These are phyloP conservation scores for Tachystola acroxantha DNA, from an alignment of 2,888 invertebrate genomes.

Conservation along the genomic window DNA sequence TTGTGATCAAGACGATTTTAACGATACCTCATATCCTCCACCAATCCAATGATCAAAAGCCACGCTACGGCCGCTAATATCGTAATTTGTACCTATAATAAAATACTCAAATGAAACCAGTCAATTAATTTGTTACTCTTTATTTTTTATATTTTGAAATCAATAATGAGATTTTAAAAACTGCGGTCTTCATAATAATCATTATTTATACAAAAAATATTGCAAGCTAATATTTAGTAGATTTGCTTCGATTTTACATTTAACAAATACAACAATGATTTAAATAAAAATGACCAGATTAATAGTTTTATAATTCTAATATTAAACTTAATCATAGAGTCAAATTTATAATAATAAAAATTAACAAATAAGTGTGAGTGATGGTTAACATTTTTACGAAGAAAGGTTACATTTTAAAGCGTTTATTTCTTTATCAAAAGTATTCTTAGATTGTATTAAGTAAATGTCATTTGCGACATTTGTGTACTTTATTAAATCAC, in stretches of 20 bases:
- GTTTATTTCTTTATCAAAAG: constrained; percentile 64
- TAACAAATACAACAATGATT: constrained; percentile 75
- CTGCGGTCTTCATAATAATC: constrained; percentile 66
- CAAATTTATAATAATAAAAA: constrained; percentile 70
- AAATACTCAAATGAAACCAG: constrained; percentile 20
- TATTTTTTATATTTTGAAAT: constrained; percentile 69
- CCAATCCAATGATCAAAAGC: too few species aligned
- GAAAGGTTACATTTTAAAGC: constrained; percentile 72
- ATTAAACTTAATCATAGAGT: constrained; percentile 69
- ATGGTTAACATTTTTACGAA: constrained; percentile 71
- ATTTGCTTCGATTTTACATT: constrained; percentile 67
- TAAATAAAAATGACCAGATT: constrained; percentile 79
- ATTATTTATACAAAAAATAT: constrained; percentile 65
- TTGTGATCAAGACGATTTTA: too few species aligned
- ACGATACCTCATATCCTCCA: too few species aligned
- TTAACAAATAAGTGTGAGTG: constrained; percentile 74
- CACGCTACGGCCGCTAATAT: too few species aligned
- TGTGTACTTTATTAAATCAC: constrained; percentile 64
- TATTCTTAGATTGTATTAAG: constrained; percentile 62
- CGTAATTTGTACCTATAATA: too few species aligned
- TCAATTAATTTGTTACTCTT: constrained; percentile 60
- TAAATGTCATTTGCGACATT: constrained; percentile 70
- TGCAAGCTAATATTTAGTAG: constrained; percentile 63
- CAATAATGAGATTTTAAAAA: constrained; percentile 74
- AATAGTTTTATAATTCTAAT: constrained; percentile 72